A percentile compares a stretch with the other conserved stretches of the same genome.
phyloP scores from a whole-genome alignment of 1,140 invertebrate species.

The Vanessa tameamea region DNA sequence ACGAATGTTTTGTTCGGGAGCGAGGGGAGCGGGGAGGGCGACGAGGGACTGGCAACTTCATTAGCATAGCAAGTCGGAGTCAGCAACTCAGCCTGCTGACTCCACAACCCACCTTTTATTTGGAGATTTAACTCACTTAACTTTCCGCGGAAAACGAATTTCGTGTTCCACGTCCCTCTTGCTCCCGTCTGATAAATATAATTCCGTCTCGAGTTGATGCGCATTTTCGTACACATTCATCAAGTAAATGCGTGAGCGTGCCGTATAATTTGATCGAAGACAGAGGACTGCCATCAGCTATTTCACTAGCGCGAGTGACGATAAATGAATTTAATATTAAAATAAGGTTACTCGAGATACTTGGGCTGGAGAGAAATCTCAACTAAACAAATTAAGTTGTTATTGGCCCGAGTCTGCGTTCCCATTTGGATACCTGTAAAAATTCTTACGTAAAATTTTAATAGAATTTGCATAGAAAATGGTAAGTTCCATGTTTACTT shows the following conservation, averaged over 20 bases:
- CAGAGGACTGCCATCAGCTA: conserved; percentile 60
- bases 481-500: conserved; percentile 28
- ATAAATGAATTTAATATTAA: conserved; percentile 62
- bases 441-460: conserved; percentile 30
- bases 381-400: conserved; percentile 34
- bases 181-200: conserved; percentile 51
- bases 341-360: conserved; percentile 41
- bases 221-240: conserved; percentile 60
- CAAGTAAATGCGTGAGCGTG: conserved; percentile 53
- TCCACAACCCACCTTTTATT: conserved; percentile 72
- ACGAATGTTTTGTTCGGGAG: conserved; percentile 55
- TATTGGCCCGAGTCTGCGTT: conserved; percentile 18
- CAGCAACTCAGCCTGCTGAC: conserved; percentile 62
- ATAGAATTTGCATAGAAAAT: conserved; percentile 35
- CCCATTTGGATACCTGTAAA: conserved; percentile 21
- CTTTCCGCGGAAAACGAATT: conserved; percentile 68
- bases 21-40: conserved; percentile 29
- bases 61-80: conserved; percentile 61
- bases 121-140: conserved; percentile 76
- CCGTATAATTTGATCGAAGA: conserved; percentile 72
- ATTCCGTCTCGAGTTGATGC: conserved; percentile 45
- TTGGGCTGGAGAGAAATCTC: conserved; percentile 22
- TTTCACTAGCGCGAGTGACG: conserved; percentile 46
- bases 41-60: conserved; percentile 53
- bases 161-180: conserved; percentile 51